Evolutionary conservation across 2,113 vertebrate species (phyloP), one percentile per base, ranked within the genome.

Genomic region (Saguinus midas): DNA sequence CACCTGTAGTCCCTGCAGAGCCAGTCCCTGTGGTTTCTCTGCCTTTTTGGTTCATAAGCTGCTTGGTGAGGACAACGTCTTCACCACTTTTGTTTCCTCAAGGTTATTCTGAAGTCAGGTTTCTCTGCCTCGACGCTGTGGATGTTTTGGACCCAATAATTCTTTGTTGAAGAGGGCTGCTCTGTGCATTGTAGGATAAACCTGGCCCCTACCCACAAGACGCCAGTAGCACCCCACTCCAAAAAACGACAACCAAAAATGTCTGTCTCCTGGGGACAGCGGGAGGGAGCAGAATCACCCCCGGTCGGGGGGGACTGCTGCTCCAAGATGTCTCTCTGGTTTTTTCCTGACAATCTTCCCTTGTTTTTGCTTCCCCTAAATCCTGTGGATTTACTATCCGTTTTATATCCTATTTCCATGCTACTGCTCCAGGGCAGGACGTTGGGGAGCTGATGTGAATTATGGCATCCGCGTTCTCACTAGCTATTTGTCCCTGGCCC

Each of bases 401-500:
- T 23, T 48, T 70, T 66, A 32, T 3, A 7, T 52, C n/a, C 27
- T n/a, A 6, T 40, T 35, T 75, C 93, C 70, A 40, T 32, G 9
- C 81, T 27, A 17, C n/a, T 3, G 10, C 32, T 0, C 0, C 0
- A 45, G 43, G 35, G 68, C 6, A 17, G 40, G 68, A 8, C 18
- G 18, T 50, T 57, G 8, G 4, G 35, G 14, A 29, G 50, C 57
- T 2, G 32, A 29, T 0, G 8, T 10, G n/a, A 37, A 64, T 82
- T 76, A 23, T 3, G 37, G 40, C 35, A 18, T 23, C 12, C 5
- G 6, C 21, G 32, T 66, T 86, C 40, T 75, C 32, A 2, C 40
- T n/a, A 20, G 80, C 27, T 13, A 9, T 29, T 32, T 86, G 64
- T 37, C 72, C 32, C 25, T 23, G 13, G 48, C 16, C 48, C 18